Conservation (phyloP, 2,888 invertebrate genomes). For the Leptopilina drosophilae region DNA sequence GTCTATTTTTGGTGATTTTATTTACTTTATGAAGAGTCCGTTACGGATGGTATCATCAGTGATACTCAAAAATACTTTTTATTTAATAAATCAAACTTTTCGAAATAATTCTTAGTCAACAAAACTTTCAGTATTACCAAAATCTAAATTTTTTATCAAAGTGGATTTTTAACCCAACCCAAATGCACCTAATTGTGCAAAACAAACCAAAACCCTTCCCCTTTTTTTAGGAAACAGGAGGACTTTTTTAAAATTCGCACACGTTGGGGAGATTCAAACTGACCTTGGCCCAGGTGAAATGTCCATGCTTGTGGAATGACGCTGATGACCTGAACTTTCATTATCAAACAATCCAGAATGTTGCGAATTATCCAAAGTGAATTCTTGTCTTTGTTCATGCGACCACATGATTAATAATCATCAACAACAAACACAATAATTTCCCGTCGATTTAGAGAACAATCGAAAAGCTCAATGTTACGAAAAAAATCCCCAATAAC, state of each 20-base stretch:
- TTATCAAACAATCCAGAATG: slow-evolving; percentile 50
- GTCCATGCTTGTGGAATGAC: slow-evolving; percentile 57
- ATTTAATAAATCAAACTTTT: too few relatives aligned
- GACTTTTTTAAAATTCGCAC: not conserved
- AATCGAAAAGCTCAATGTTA: not conserved
- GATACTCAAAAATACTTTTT: too few relatives aligned
- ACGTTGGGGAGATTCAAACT: slow-evolving; percentile 48
- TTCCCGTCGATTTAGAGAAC: not conserved
- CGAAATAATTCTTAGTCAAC: too few relatives aligned
- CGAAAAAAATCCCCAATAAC: not conserved
- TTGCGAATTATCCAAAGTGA: slow-evolving; percentile 22
- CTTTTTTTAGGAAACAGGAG: not conserved
- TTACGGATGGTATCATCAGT: too few relatives aligned
- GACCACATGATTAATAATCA: slow-evolving; percentile 53
- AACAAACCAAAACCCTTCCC: too few relatives aligned
- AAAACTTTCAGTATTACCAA: too few relatives aligned
- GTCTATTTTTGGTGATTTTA: too few relatives aligned
- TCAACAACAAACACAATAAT: not conserved
- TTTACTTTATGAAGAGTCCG: too few relatives aligned
- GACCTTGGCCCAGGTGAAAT: slow-evolving; percentile 64
- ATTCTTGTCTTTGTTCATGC: slow-evolving; percentile 48
- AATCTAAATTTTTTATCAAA: too few relatives aligned
- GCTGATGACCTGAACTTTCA: slow-evolving; percentile 52
- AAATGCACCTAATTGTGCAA: too few relatives aligned
- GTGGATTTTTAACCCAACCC: too few relatives aligned